A percentile compares a stretch with the other conserved stretches of the same genome.
phyloP scores from a whole-genome alignment of 2,888 invertebrate species.

The Amiota minor region DNA sequence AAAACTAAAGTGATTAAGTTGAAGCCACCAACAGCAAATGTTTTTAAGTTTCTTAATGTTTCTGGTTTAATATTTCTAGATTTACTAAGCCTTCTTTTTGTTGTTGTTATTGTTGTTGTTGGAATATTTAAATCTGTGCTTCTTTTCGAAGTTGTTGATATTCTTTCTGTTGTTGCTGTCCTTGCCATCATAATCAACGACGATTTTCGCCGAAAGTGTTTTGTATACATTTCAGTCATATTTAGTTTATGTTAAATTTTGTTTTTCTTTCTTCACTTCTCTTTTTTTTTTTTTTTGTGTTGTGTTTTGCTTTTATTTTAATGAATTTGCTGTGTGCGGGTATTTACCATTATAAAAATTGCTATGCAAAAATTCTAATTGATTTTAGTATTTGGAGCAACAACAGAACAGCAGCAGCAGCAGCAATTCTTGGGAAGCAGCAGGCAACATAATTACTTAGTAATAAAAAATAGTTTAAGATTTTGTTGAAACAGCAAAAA shows the following conservation, averaged over 20 bases:
- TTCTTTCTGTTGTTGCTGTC: constrained; percentile 28
- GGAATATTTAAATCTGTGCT: constrained; percentile 10
- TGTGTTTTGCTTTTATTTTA: constrained; percentile 33
- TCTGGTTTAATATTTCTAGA: too few species aligned
- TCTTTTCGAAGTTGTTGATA: constrained; percentile 23
- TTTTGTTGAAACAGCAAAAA: not conserved
- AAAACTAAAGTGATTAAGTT: constrained; percentile 69
- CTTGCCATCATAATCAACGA: constrained; percentile 35
- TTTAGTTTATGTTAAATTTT: constrained; percentile 45
- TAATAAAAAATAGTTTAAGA: constrained; percentile 5
- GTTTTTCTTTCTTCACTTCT: constrained; percentile 32
- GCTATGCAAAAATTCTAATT: too few species aligned
- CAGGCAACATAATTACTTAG: too few species aligned
- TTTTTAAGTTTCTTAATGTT: too few species aligned
- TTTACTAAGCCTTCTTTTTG: constrained; percentile 25
- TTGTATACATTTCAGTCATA: constrained; percentile 72
- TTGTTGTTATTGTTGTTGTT: constrained; percentile 31
- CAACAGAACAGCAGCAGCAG: not conserved
- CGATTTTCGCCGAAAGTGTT: constrained; percentile 73
- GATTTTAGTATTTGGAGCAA: not conserved
- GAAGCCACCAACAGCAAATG: constrained; percentile 55
- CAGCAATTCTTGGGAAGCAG: not conserved
- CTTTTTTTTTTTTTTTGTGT: constrained; percentile 31
- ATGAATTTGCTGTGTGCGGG: constrained; percentile 5
- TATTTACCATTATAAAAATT: too few species aligned